Evolutionary conservation across 1,140 invertebrate genomes (phyloP), one percentile per base, ranked within the genome.

Genomic region (Gonioctena quinquepunctata): DNA sequence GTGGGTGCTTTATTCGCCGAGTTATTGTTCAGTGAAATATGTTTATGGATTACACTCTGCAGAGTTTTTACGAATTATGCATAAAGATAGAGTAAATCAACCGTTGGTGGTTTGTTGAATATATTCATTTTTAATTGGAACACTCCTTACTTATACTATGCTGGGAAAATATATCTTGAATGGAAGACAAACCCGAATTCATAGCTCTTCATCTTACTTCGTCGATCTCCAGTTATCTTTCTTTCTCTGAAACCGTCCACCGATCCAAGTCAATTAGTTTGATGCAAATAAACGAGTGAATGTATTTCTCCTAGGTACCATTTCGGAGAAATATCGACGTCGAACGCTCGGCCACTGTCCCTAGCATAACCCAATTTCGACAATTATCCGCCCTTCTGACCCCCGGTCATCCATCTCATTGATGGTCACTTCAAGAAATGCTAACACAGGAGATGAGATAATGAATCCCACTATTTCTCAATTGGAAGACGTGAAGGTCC

Each of bases 291-390:
- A 68, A 73, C 60, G 72, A 69, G 26, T 65, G 21, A 52, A 16
- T 69, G 61, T 66, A 75, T 77, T 71, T 73, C 76, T 77, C 76
- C 71, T 73, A 77, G 76, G 76, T 77, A 68, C 73, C 71, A 61
- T 76, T 76, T 54, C 21, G 72, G 72, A 74, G 68, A 76, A 72
- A 74, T 76, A 76, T 70, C 61, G 70, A 69, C 67, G 70, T 74
- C 69, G 59, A 23, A 63, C 57, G 26, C 27, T 23, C 23, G 65
- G 66, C 62, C 68, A 69, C 68, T 76, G 72, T 75, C 76, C 71
- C 73, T 71, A 54, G 52, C 60, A 75, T 77, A 77, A 77, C 74
- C 76, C 70, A 77, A 77, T 77, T 77, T 77, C 5, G 67, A 28
- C 71, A 73, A 77, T 77, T 77, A 77, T 73, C 69, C 69, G 69